Evolutionary conservation across 1,140 invertebrate species (phyloP), one percentile per base, ranked within the genome.

Genomic region (Diorhabda carinulata): DNA sequence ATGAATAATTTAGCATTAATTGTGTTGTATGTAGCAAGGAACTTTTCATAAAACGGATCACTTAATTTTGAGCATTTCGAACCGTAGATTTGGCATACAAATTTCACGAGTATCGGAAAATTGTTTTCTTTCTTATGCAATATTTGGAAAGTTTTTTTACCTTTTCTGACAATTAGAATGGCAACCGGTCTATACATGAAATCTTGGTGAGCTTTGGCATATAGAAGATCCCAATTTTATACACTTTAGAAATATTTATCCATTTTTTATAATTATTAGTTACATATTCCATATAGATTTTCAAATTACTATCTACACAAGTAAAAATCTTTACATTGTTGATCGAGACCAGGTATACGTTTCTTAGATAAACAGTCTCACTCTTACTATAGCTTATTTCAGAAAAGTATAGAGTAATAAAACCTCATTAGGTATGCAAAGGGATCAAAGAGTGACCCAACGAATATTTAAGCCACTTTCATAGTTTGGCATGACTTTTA

Each of bases 71-170:
- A 40, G 67, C 60, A 71, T 80, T 81, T 78, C 80, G 81, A 81
- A 80, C 81, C 81, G 80, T 82, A 82, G 81, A 76, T 81, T 81
- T 81, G 81, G 61, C 70, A 71, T 25, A 71, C 70, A 68, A 71
- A 71, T 25, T 71, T 71, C 56, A 67, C 66, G 10, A 71, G 70
- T 71, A 68, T 71, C 52, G 70, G 59, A 64, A 68, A 71, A 71
- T 64, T 6, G 67, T 43, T 58, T 64, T 25, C 57, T 64, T 63
- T 43, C 45, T 25, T 25, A 25, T 25, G 42, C 9, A 67, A 67
- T 57, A 70, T 60, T 70, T 60, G 25, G 43, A 66, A 70, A 3
- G 64, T 61, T 52, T 67, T 70, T 70, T 66, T 70, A 9, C 57
- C 68, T 71, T 25, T 71, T 64, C 66, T 64, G 57, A 44, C 52